A percentile compares a stretch with the other conserved stretches of the same genome.
Conservation (phyloP, 92 coral and sea anemone genomes). For the Pocillopora grandis region DNA sequence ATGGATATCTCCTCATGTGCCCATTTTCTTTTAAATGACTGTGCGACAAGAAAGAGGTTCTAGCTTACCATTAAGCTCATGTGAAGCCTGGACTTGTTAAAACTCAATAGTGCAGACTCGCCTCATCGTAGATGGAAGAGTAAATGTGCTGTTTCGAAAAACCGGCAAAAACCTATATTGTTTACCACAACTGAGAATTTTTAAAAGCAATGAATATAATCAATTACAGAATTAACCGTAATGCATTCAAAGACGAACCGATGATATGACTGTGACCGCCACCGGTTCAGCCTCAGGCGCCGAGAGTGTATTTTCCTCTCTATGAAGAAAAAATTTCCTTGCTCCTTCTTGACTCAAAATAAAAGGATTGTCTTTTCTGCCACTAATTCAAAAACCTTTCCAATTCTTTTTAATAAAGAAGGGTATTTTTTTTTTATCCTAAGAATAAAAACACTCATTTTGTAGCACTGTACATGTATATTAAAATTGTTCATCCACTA, state of each 20-base stretch:
- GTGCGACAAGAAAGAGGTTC: too few species aligned
- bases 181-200: slow-evolving; percentile 9
- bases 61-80: background rate
- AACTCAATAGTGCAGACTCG: background rate
- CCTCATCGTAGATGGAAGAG: background rate
- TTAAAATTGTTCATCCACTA: background rate
- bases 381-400: background rate
- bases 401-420: background rate
- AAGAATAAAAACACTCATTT: too few species aligned
- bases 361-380: background rate
- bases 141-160: slow-evolving; percentile 3
- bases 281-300: slow-evolving; percentile 3
- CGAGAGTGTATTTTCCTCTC: background rate
- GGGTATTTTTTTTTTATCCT: too few species aligned
- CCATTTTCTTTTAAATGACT: too few species aligned
- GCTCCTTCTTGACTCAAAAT: background rate
- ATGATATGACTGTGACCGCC: slow-evolving; percentile 20
- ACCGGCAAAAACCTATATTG: slow-evolving; percentile 4
- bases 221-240: slow-evolving; percentile 13
- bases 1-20: too few species aligned
- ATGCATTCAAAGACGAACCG: slow-evolving; percentile 31
- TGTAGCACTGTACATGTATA: background rate
- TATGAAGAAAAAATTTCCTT: background rate
- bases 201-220: slow-evolving; percentile 20
- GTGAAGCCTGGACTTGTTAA: background rate